Conservation (phyloP, 2,113 vertebrate species). For the Collichthys lucidus region DNA sequence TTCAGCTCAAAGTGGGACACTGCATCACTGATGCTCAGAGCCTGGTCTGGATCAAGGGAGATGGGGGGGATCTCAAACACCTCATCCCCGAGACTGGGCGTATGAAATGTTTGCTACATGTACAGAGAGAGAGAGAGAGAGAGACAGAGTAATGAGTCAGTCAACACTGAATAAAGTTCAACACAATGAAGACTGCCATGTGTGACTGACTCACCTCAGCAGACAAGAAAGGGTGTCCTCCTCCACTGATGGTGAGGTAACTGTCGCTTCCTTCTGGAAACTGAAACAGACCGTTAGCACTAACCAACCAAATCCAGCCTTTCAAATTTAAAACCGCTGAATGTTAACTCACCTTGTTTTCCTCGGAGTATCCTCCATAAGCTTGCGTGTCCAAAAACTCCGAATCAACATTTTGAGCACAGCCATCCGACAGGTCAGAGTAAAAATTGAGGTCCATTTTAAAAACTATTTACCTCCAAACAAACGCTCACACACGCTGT, state of each 20-base stretch:
- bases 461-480: background rate
- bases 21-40: slow-evolving; percentile 87
- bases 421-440: slow-evolving; percentile 78
- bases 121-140: background rate
- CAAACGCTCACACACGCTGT: background rate
- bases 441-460: slow-evolving; percentile 84
- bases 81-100: slow-evolving; percentile 92
- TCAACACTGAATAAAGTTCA: background rate
- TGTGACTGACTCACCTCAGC: slow-evolving; percentile 73
- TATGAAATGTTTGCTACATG: slow-evolving; percentile 89
- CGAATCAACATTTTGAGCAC: slow-evolving; percentile 75
- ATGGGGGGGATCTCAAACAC: slow-evolving; percentile 95
- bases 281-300: slow-evolving; percentile 68
- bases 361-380: slow-evolving; percentile 73
- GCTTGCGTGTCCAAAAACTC: slow-evolving; percentile 79
- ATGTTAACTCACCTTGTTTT: slow-evolving; percentile 72
- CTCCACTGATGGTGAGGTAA: slow-evolving; percentile 89
- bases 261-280: slow-evolving; percentile 89
- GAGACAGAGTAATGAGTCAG: background rate
- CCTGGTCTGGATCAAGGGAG: slow-evolving; percentile 89
- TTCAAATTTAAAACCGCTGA: background rate
- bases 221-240: slow-evolving; percentile 89
- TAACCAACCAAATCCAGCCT: background rate
- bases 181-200: background rate
- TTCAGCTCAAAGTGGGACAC: slow-evolving; percentile 89